Conservation (phyloP, 1,140 invertebrate genomes). For the Leptonema lineaticorne region DNA sequence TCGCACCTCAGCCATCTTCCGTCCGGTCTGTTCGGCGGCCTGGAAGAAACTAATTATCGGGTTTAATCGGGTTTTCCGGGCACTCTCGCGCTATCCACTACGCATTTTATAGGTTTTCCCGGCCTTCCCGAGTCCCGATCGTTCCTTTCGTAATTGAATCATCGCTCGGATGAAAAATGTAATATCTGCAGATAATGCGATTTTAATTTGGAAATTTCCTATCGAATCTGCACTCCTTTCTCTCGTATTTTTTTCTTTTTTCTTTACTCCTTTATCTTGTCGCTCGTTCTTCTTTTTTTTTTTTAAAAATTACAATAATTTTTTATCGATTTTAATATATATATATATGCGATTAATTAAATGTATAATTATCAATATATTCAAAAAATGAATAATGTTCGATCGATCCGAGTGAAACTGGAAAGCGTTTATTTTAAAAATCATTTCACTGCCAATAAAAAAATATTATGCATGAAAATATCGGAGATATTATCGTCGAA, state of each 20-base stretch:
- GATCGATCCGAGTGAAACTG: too few species aligned
- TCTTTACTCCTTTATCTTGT: too few species aligned
- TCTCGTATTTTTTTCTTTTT: too few species aligned
- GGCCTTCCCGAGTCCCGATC: slow-evolving; percentile 32
- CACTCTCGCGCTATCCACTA: slow-evolving; percentile 23
- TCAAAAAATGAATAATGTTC: too few species aligned
- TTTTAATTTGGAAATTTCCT: slow-evolving; percentile 39
- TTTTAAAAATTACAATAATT: neutral
- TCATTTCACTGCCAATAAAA: too few species aligned
- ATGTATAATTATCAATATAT: too few species aligned
- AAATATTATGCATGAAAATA: too few species aligned
- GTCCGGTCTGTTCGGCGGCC: slow-evolving; percentile 27
- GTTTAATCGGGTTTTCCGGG: slow-evolving; percentile 35
- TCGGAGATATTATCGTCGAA: too few species aligned
- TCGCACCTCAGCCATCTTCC: slow-evolving; percentile 13
- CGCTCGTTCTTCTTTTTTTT: neutral
- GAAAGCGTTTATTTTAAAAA: too few species aligned
- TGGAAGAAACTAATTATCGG: slow-evolving; percentile 41
- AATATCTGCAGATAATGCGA: slow-evolving; percentile 39
- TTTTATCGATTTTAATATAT: neutral
- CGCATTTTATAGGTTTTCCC: slow-evolving; percentile 32
- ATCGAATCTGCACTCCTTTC: slow-evolving; percentile 14
- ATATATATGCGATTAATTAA: too few species aligned
- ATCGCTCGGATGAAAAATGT: slow-evolving; percentile 36
- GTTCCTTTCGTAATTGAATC: slow-evolving; percentile 34